Evolutionary conservation across 2,113 vertebrate species (phyloP).

Genomic region (Stomatorhinus ivindoensis): DNA sequence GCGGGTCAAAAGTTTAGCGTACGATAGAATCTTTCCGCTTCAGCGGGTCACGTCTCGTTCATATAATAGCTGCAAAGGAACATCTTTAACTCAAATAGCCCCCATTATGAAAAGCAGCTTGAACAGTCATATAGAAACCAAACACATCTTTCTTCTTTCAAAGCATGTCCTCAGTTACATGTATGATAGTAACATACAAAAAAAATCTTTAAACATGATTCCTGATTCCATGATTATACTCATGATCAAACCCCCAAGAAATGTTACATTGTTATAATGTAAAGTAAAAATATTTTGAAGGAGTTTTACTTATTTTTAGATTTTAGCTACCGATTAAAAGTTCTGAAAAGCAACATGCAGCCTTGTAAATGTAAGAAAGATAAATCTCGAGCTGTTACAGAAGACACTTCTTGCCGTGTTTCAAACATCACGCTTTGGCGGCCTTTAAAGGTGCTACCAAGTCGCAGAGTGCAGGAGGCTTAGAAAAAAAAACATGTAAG

Average conservation of each 20-base stretch:
- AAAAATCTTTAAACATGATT: background rate
- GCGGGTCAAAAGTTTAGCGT: slow-evolving; percentile 7
- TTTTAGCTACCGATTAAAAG: background rate
- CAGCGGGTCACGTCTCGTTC: background rate
- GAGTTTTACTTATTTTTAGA: background rate
- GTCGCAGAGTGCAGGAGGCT: slow-evolving; percentile 13
- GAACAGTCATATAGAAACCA: background rate
- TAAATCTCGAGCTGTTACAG: background rate
- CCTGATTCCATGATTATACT: background rate
- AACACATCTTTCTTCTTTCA: background rate
- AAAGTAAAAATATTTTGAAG: background rate
- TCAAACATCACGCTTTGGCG: background rate
- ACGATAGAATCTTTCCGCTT: background rate
- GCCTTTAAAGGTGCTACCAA: background rate
- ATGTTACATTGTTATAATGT: background rate
- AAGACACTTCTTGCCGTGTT: background rate
- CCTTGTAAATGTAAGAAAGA: background rate
- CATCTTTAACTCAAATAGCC: background rate
- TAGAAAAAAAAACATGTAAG: slow-evolving; percentile 34
- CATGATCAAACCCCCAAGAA: background rate
- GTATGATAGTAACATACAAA: background rate
- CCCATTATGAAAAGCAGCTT: background rate
- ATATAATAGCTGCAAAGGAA: background rate
- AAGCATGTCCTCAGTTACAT: background rate
- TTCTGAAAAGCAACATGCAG: background rate